These are phyloP conservation scores for Papilio protenor DNA, from an alignment of 2,888 invertebrate species.

Conservation along the genomic window DNA sequence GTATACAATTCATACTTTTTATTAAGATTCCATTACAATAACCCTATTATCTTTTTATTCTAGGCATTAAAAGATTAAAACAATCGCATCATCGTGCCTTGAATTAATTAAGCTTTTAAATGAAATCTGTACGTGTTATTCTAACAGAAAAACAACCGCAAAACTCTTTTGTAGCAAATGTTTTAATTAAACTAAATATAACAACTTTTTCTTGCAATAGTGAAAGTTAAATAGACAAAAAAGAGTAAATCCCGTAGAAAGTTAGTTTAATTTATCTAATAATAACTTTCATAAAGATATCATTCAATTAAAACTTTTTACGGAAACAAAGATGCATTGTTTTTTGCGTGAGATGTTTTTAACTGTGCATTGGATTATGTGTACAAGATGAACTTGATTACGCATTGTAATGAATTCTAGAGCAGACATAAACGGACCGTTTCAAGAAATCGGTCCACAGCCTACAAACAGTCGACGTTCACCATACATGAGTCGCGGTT, in stretches of 20 bases:
- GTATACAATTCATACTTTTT: too few relatives aligned
- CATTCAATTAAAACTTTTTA: conserved; percentile 43
- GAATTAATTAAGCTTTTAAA: background rate
- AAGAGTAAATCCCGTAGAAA: conserved; percentile 32
- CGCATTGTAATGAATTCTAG: conserved; percentile 8
- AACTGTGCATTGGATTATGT: conserved; percentile 20
- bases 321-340: conserved; percentile 46
- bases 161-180: conserved; percentile 1
- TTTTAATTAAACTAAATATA: conserved; percentile 20
- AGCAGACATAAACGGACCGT: background rate
- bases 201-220: conserved; percentile 28
- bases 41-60: background rate
- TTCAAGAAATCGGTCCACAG: background rate
- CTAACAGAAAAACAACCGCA: background rate
- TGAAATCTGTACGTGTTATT: background rate
- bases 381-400: conserved; percentile 33
- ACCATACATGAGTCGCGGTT: background rate
- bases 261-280: conserved; percentile 39
- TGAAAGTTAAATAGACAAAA: conserved; percentile 34
- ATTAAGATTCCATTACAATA: background rate
- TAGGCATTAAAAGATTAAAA: background rate
- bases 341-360: conserved; percentile 43
- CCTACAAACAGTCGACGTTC: background rate
- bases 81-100: background rate
- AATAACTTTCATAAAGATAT: conserved; percentile 41